These are phyloP conservation scores for Sylvicola fuscatus DNA, from an alignment of 2,888 invertebrate genomes.

Conservation along the genomic window DNA sequence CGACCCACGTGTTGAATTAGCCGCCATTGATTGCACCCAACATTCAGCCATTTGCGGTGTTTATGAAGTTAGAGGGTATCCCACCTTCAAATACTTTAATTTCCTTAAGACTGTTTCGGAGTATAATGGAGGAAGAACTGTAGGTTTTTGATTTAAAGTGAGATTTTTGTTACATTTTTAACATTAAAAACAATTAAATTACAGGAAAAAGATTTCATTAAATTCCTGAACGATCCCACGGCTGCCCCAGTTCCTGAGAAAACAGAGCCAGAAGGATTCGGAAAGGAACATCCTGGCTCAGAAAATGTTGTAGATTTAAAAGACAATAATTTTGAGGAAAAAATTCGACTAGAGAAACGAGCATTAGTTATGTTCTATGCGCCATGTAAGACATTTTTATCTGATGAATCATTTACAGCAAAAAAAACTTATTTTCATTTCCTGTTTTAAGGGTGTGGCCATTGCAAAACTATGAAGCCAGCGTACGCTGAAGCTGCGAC, in stretches of 20 bases:
- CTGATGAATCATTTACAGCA: conserved; percentile 6
- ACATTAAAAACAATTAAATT: conserved; percentile 14
- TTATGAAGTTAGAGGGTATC: conserved; percentile 62
- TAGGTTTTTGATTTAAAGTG: conserved; percentile 15
- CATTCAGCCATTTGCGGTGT: conserved; percentile 40
- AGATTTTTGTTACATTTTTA: conserved; percentile 15
- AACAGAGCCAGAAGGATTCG: conserved; percentile 23
- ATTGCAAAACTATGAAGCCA: conserved; percentile 47
- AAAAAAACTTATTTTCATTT: conserved; percentile 3
- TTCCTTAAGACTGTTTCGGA: conserved; percentile 45
- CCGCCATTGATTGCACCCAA: conserved; percentile 63
- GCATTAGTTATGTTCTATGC: conserved; percentile 73
- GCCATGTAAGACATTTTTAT: conserved; percentile 41
- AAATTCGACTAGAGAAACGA: conserved; percentile 57
- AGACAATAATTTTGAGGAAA: conserved; percentile 42
- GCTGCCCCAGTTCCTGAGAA: conserved; percentile 11
- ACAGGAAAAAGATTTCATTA: conserved; percentile 43
- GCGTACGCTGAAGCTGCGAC: conserved; percentile 37
- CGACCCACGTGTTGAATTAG: conserved; percentile 56
- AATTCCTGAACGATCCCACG: conserved; percentile 34
- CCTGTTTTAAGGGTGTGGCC: conserved; percentile 41
- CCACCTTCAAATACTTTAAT: conserved; percentile 70
- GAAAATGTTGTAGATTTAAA: conserved; percentile 27
- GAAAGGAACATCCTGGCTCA: conserved; percentile 21
- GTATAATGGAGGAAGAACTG: conserved; percentile 57